These are phyloP conservation scores for Acromyrmex charruanus DNA, from an alignment of 1,140 invertebrate species.

Conservation along the genomic window DNA sequence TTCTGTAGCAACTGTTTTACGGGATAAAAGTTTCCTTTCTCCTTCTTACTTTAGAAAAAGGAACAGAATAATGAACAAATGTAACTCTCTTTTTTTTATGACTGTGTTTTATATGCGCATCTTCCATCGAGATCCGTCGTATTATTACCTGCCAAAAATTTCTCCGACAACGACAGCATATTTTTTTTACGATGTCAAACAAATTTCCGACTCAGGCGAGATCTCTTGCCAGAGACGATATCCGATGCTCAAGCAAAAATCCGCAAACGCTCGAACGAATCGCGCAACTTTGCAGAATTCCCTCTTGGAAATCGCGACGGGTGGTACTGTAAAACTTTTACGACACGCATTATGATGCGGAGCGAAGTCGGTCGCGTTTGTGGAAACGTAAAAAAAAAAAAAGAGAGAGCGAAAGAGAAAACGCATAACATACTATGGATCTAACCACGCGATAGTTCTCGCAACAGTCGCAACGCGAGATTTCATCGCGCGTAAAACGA, in stretches of 20 bases:
- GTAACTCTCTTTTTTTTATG: not conserved
- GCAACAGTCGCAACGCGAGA: slow-evolving; percentile 8
- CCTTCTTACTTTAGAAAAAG: not conserved
- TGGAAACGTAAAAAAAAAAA: slow-evolving; percentile 6
- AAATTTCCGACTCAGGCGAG: slow-evolving; percentile 23
- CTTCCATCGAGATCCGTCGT: not conserved
- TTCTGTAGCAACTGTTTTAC: not conserved
- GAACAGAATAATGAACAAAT: slow-evolving; percentile 25
- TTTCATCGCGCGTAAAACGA: slow-evolving; percentile 45
- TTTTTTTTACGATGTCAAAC: slow-evolving; percentile 16
- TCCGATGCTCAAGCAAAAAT: slow-evolving; percentile 31
- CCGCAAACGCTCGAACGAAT: slow-evolving; percentile 35
- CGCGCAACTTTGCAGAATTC: slow-evolving; percentile 20
- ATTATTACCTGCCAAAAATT: slow-evolving; percentile 27
- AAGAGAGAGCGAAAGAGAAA: not conserved
- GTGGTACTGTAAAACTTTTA: slow-evolving; percentile 56
- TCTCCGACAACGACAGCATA: not conserved
- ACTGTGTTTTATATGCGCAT: not conserved
- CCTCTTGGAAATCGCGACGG: slow-evolving; percentile 22
- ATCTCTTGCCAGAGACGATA: not conserved
- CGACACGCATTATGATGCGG: slow-evolving; percentile 48
- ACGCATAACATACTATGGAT: not conserved
- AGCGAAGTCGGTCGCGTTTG: slow-evolving; percentile 29
- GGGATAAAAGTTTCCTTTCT: slow-evolving; percentile 44
- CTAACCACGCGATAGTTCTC: not conserved